Evolutionary conservation across 2,888 invertebrate species (phyloP).

Genomic region (Watsonalla cultraria): DNA sequence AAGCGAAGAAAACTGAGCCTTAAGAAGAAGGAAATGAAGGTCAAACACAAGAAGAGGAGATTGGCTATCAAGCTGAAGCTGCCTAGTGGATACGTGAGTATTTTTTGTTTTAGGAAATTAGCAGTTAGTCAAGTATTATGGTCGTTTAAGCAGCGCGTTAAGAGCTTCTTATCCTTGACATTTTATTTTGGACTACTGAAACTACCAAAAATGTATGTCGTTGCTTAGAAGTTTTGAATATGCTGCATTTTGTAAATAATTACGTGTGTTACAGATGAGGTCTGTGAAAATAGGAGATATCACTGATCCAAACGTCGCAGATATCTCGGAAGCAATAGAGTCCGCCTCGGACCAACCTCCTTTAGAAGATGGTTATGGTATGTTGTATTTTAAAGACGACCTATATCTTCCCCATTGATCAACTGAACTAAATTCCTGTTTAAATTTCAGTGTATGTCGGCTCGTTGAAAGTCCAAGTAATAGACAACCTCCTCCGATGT

Average conservation of each 20-base stretch:
- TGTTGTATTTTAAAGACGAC: slow-evolving; percentile 8
- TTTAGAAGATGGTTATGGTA: slow-evolving; percentile 65
- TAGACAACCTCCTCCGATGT: slow-evolving; percentile 84
- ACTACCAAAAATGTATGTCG: too few species aligned
- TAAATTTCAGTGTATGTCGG: slow-evolving; percentile 73
- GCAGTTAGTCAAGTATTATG: slow-evolving; percentile 2
- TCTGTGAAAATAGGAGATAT: neutral
- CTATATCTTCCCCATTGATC: neutral
- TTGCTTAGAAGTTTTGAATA: too few species aligned
- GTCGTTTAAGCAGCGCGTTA: too few species aligned
- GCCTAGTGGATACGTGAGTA: slow-evolving; percentile 8
- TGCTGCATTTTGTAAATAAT: too few species aligned
- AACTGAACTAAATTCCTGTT: neutral
- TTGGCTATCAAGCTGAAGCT: slow-evolving; percentile 23
- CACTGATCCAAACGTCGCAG: neutral
- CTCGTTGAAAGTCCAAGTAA: slow-evolving; percentile 81
- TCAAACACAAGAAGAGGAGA: slow-evolving; percentile 23
- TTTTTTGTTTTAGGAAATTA: slow-evolving; percentile 14
- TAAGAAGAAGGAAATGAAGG: slow-evolving; percentile 24
- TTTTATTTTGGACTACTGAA: too few species aligned
- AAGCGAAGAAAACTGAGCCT: slow-evolving; percentile 43
- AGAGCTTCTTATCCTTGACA: too few species aligned
- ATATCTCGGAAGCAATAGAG: slow-evolving; percentile 12
- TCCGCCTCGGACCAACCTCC: slow-evolving; percentile 23
- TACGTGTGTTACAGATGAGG: neutral